Conservation (phyloP, 2,113 vertebrate species). For the Bujurquina vittata region DNA sequence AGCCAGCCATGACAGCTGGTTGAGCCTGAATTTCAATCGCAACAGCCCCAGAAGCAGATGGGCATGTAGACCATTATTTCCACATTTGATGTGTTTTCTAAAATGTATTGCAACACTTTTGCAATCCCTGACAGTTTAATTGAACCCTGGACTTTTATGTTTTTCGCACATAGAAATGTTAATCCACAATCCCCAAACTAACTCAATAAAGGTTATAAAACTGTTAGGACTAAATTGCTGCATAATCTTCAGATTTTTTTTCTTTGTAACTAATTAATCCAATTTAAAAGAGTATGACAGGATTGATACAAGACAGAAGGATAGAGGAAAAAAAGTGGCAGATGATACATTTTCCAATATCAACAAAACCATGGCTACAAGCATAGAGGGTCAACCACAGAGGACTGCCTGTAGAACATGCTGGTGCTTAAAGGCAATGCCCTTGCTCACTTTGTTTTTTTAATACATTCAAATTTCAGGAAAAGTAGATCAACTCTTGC, state of each 20-base stretch:
- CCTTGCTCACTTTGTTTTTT: slow-evolving; percentile 24
- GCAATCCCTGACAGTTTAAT: not conserved
- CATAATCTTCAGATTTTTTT: not conserved
- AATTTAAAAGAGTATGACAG: not conserved
- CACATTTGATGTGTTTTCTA: not conserved
- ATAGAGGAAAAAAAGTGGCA: not conserved
- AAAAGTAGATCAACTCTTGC: slow-evolving; percentile 32
- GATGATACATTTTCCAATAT: not conserved
- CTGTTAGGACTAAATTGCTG: not conserved
- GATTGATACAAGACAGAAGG: not conserved
- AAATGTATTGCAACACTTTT: not conserved
- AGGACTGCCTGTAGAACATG: not conserved
- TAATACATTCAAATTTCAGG: slow-evolving; percentile 47
- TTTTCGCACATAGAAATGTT: not conserved
- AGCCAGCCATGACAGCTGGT: slow-evolving; percentile 23
- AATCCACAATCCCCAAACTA: not conserved
- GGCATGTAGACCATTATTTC: not conserved
- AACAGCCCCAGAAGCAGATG: slow-evolving; percentile 2
- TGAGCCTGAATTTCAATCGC: slow-evolving; percentile 11
- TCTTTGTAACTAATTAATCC: slow-evolving; percentile 3
- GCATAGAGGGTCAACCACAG: slow-evolving; percentile 18
- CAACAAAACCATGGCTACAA: slow-evolving; percentile 2
- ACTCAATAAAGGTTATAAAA: not conserved
- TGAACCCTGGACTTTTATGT: not conserved
- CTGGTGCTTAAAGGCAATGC: slow-evolving; percentile 5